phyloP scores from a whole-genome alignment of 2,113 vertebrate genomes.

The Furnarius figulus region DNA sequence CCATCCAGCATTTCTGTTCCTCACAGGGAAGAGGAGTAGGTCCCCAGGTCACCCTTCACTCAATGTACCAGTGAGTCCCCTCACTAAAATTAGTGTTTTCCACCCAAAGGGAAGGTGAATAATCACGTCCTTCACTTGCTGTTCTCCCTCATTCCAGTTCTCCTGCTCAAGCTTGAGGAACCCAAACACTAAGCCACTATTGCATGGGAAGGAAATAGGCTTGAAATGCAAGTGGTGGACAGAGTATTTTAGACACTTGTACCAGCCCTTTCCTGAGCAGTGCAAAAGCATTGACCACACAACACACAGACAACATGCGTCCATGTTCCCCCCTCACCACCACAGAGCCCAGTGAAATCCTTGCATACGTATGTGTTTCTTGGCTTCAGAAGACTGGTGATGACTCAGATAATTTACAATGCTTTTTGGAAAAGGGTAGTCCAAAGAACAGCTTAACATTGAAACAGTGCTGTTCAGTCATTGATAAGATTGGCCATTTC shows the following conservation, averaged over 20 bases:
- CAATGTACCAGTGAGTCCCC: not conserved
- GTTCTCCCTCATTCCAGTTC: not conserved
- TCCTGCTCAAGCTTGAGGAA: not conserved
- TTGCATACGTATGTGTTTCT: rapidly evolving
- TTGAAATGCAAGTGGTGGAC: not conserved
- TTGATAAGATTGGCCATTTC: not conserved
- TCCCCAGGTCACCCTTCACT: not conserved
- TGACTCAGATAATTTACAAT: not conserved
- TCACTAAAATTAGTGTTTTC: not conserved
- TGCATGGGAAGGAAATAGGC: not conserved
- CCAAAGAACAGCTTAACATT: not conserved
- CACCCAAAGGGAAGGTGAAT: not conserved
- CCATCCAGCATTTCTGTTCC: not conserved
- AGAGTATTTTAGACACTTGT: not conserved
- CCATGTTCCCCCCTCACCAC: not conserved
- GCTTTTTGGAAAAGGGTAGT: not conserved
- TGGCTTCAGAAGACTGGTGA: not conserved
- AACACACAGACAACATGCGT: rapidly evolving
- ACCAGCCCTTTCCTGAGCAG: not conserved
- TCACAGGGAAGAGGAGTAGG: not conserved
- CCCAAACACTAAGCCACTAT: not conserved
- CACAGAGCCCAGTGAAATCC: not conserved
- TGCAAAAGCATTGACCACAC: not conserved
- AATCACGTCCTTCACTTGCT: not conserved
- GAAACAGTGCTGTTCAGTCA: not conserved